Base-by-base conservation (phyloP, 2,797 vertebrate genomes). In the Hippoglossus hippoglossus region DNA sequence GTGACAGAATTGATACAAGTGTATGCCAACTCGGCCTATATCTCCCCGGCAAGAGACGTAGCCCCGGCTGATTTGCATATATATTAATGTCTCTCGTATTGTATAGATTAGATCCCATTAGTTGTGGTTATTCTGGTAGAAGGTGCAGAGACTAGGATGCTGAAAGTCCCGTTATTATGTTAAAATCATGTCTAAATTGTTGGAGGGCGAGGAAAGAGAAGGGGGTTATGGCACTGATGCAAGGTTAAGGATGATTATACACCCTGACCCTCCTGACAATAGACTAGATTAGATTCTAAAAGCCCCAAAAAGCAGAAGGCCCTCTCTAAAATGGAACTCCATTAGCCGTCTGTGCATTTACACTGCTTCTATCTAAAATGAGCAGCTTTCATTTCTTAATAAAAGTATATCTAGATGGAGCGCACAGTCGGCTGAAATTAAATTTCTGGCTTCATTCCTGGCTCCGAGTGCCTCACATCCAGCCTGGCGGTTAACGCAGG, bases 91-190 rank as follows among this genome's bases (percentile, higher is more conserved):
- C 92, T 91, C 92, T 91, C 87, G 93, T 93, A 94, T 95, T 95
- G 92, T 94, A 94, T 91, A 94, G 92, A 94, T 94, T 94, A 94
- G 94, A 95, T 94, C 93, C 94, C 93, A 95, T 95, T 95, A 95
- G 96, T 96, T 96, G 96, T 93, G 91, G 92, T 93, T 93, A 94
- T 94, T 94, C 90, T 92, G 87, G 86, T 89, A 85, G 85, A 94
- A 94, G 93, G 93, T 94, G 91, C 92, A 90, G 90, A 84, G 80
- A 79, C 87, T 86, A 68, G 87, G 90, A 92, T 91, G 89, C 87
- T 86, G 86, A 92, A 94, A 92, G 87, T 93, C 91, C 76, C 9
- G 79, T 90, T 93, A 92, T 94, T 94, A 91, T 93, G 89, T 89
- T 83, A 70, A 89, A 88, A 92, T 85, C 39, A 82, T 89, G 85